Percentiles rank a stretch among this genome's conserved stretches.
These are phyloP conservation scores for Speoplatyrhinus poulsoni DNA, from an alignment of 2,113 vertebrate species.

Conservation along the genomic window DNA sequence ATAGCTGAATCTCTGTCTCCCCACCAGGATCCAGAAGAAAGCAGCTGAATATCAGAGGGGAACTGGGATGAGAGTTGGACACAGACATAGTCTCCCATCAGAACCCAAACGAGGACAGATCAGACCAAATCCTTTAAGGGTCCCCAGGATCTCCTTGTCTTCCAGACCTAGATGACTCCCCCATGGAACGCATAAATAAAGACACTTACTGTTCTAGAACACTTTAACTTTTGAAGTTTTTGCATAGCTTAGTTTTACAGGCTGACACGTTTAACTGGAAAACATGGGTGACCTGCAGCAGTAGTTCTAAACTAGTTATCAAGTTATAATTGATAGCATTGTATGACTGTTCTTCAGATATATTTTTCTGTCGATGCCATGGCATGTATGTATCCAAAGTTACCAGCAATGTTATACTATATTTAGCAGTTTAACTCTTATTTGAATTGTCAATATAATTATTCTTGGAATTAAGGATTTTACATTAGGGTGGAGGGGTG, in stretches of 20 bases:
- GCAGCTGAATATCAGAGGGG: constrained; percentile 35
- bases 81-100: constrained; percentile 11
- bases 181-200: constrained; percentile 53
- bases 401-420: too few relatives aligned
- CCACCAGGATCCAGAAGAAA: constrained; percentile 65
- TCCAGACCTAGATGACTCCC: constrained; percentile 53
- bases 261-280: background rate
- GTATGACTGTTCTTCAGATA: too few relatives aligned
- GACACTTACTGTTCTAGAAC: constrained; percentile 28
- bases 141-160: constrained; percentile 48
- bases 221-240: background rate
- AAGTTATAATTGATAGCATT: too few relatives aligned
- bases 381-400: too few relatives aligned
- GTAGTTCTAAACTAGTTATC: too few relatives aligned
- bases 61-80: constrained; percentile 21
- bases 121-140: constrained; percentile 59
- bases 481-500: too few relatives aligned
- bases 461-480: too few relatives aligned
- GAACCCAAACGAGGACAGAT: constrained; percentile 43
- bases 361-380: too few relatives aligned
- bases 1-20: constrained; percentile 16
- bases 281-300: background rate
- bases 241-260: background rate
- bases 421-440: background rate
- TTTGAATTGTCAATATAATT: background rate